Percentiles rank a stretch among this genome's conserved stretches.
phyloP scores from a whole-genome alignment of 64 coral and sea anemone genomes.

The Orbicella faveolata region DNA sequence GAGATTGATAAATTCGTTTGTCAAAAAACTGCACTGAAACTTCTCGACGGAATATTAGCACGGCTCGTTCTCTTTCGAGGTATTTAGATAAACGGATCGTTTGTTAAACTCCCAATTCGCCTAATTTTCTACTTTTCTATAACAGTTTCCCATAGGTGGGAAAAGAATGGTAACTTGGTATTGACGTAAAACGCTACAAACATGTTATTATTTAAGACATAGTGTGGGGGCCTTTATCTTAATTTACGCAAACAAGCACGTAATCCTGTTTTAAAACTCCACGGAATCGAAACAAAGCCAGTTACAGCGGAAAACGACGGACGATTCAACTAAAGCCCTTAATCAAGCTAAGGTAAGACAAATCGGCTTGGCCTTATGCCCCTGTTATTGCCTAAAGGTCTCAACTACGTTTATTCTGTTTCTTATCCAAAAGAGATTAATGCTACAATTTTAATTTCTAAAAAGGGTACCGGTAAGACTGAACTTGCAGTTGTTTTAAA shows the following conservation, averaged over 20 bases:
- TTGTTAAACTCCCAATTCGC: background rate
- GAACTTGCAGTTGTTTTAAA: background rate
- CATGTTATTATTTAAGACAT: constrained; percentile 12
- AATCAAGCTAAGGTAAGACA: background rate
- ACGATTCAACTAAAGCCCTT: background rate
- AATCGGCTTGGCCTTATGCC: background rate
- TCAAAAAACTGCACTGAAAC: background rate
- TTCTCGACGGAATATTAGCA: background rate
- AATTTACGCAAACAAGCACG: constrained; percentile 9
- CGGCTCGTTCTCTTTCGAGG: no score
- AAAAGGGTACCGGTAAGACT: background rate
- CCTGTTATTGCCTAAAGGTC: background rate
- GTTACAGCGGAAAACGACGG: background rate
- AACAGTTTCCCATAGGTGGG: background rate
- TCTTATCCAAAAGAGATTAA: background rate
- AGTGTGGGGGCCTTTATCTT: constrained; percentile 20
- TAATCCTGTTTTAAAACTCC: constrained; percentile 17
- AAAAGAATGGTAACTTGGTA: background rate
- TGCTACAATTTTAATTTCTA: background rate
- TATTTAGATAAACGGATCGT: background rate
- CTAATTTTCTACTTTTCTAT: background rate
- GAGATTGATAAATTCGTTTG: background rate
- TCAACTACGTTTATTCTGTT: background rate
- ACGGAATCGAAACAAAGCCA: background rate
- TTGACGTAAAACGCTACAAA: constrained; percentile 2